A percentile compares a stretch with the other conserved stretches of the same genome.
Evolutionary conservation across 1,140 invertebrate genomes (phyloP).

Genomic region (Coptotermes formosanus): DNA sequence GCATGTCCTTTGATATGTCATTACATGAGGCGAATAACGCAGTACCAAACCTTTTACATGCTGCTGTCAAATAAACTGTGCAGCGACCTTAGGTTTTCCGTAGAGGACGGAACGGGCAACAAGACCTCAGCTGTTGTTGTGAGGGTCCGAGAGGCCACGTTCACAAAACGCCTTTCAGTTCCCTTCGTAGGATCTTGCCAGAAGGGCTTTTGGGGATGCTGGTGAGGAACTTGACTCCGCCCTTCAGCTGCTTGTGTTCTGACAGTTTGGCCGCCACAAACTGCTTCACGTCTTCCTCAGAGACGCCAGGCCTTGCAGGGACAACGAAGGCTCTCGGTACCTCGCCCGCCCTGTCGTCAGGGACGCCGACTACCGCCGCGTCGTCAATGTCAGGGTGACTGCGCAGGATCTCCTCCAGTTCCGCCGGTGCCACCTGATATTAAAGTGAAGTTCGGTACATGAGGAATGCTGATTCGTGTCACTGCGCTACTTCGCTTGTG

Average conservation of each 20-base stretch:
- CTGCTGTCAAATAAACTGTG: too few species aligned
- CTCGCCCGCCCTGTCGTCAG: conserved; percentile 71
- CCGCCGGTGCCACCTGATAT: conserved; percentile 80
- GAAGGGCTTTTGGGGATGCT: conserved; percentile 63
- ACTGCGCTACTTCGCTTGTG: too few species aligned
- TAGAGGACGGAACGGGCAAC: too few species aligned
- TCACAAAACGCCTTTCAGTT: not conserved
- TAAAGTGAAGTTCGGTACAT: too few species aligned
- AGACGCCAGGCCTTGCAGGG: not conserved
- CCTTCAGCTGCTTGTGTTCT: conserved; percentile 58
- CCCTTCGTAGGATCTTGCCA: conserved; percentile 63
- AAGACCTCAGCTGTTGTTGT: too few species aligned
- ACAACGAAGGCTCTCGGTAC: conserved; percentile 72
- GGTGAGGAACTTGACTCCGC: conserved; percentile 55
- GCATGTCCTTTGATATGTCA: too few species aligned
- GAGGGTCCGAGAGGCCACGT: not conserved
- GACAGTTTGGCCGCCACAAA: conserved; percentile 48
- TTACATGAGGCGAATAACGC: too few species aligned
- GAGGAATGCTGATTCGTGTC: too few species aligned
- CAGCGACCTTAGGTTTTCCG: too few species aligned
- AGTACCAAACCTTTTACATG: too few species aligned
- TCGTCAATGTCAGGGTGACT: conserved; percentile 72
- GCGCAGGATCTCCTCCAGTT: conserved; percentile 77
- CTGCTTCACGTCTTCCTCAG: not conserved
- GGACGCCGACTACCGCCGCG: conserved; percentile 80